Base-by-base conservation (phyloP, 2,797 vertebrate species). In the Etheostoma nigrum region DNA sequence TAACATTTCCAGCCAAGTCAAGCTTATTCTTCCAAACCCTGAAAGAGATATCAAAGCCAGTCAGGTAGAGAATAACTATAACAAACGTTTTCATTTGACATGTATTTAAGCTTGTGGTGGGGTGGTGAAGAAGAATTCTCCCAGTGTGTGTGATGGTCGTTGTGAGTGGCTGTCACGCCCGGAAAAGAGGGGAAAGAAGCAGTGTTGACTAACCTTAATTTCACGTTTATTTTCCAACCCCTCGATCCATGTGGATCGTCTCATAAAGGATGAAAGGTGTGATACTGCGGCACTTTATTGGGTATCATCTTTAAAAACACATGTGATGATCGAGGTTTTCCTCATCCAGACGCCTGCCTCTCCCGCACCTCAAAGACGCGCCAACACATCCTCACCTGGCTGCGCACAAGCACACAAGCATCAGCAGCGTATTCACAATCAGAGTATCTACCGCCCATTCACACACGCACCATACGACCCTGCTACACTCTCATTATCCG, bases 351-450 rank as follows among this genome's bases (percentile, higher is more conserved):
- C 85, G 86, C 67, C 82, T 69, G 80, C 83, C 82, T 87, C 84
- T 86, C 86, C 86, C 81, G 78, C 78, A 86, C 78, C 88, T 80
- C 74, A 62, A 83, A 85, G 83, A 88, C 86, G 87, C 85, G 85
- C 88, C 83, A 82, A 77, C 86, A 79, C 86, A 83, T 84, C 86
- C 87, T 89, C 89, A 91, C 91, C 89, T 91, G 90, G 85, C 76
- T 87, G 81, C 85, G 76, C 80, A 12, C 76, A 59, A 81, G 49
- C 68, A 10, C 63, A 48, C 36, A 64, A 74, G 44, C 71, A 58
- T 53, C 67, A 65, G 40, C 48, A 55, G 59, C 40, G 72, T 73
- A 55, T 65, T 58, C 71, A 88, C 69, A 86, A 55, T 77, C 59
- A 70, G 60, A 68, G 64, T 44, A 66, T 83, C 60, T 78, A 59